Base-by-base conservation (phyloP, 2,888 invertebrate genomes). In the Pollenia amentaria region DNA sequence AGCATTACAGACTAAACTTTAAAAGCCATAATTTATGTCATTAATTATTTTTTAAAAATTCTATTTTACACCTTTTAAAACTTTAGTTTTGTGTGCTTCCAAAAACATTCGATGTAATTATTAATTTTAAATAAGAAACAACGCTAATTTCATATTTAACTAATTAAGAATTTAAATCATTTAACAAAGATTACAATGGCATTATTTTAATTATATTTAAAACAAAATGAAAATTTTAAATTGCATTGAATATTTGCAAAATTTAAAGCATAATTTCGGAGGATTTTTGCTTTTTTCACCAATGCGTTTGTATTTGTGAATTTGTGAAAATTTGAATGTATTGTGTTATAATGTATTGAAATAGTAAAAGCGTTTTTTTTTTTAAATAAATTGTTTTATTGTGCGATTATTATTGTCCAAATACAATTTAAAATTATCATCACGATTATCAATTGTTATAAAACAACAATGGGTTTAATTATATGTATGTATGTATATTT, bases 401-500 rank as follows among this genome's bases (percentile, higher is more conserved):
- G 42, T 8, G 46, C 16, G 62, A 60, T 70, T 79, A 72, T 79
- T 55, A 48, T 84, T 83, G 57, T 51, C 53, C 55, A 78, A 84
- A 72, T 78, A 62, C 38, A 82, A 78, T 84, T 84, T 78, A 78
- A 73, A 65, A 84, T 84, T 78, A 78, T 78, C 72, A 84, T 73
- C 84, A 84, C 84, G 84, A 84, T 84, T 84, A 78, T 84, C 84
- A 73, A 84, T 84, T 84, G 84, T 84, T 76, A 42, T 83, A 44
- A 51, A 44, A 80, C 42, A 83, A 86, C 86, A 86, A 83, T 79
- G 57, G 29, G 16, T 40, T 57, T 79, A 51, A 86, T 86, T 83
- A 86, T 80, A 29, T 29, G 29, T 6, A 29, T 29, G 29, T 6
- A 29, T 29, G 29, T 29, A 29, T 83, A 48, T 85, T 78, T 75